Evolutionary conservation across 2,888 invertebrate species (phyloP), one percentile per base, ranked within the genome.

Genomic region (Morinoia aosen): DNA sequence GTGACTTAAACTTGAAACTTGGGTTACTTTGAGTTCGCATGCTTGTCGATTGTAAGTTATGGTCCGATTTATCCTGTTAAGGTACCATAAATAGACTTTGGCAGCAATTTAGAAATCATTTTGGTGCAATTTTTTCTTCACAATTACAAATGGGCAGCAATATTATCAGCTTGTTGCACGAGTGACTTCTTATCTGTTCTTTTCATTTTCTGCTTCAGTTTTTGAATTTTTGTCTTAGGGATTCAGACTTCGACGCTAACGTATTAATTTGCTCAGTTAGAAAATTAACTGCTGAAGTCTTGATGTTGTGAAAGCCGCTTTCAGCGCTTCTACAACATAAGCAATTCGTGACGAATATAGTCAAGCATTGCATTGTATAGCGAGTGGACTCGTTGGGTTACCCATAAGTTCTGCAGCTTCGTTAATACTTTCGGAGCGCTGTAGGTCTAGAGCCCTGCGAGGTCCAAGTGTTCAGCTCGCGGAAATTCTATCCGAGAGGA

Each of bases 391-490:
- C 76, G 76, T 33, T 10, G 33, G 19, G 12, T 76, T 0, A 16
- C 12, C 8, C 76, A 10, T 33, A 76, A 19, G 16, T 16, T 76
- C 25, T 76, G 76, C 76, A 25, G 76, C 33, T 25, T 76, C 76
- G 33, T 76, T 33, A 33, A 76, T 76, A 33, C 76, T 33, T 76
- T 33, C 25, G 19, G 76, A 76, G 76, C 25, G 8, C 76, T 76
- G 76, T 25, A 76, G 76, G 76, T 33, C 76, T 33, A 33, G 76
- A 76, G 76, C 76, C 76, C 12, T 16, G 76, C 76, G 10, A 76
- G 76, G 76, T 76, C 76, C 19, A 33, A 76, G 76, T 76, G 90
- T 57, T 57, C 93, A 93, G 48, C 93, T 57, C 57, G 33, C 93
- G 93, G 93, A 93, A 57, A 93, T 57, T 93, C 93, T 33, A 93